phyloP scores from a whole-genome alignment of 2,113 vertebrate genomes.

The Melanostigma gelatinosum region DNA sequence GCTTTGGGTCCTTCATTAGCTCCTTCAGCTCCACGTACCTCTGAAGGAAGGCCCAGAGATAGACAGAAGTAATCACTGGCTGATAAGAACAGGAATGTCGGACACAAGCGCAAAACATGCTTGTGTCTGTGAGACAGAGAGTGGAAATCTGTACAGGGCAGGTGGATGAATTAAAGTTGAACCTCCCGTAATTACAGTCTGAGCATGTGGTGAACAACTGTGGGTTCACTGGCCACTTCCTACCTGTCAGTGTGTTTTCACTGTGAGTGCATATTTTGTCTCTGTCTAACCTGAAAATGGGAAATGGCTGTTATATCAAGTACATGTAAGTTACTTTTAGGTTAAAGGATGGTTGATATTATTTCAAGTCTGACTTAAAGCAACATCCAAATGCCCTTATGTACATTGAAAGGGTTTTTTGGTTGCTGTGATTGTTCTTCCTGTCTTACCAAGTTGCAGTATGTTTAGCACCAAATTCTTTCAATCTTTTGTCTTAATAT shows the following conservation, averaged over 20 bases:
- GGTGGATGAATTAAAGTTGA: slow-evolving; percentile 38
- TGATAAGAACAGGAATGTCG: neutral
- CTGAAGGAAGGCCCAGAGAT: slow-evolving; percentile 62
- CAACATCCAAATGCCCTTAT: neutral
- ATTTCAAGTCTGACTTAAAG: neutral
- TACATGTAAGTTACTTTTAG: neutral
- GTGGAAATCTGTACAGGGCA: slow-evolving; percentile 15
- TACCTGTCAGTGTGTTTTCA: slow-evolving; percentile 9
- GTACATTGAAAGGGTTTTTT: neutral
- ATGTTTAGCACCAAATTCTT: neutral
- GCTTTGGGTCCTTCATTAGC: slow-evolving; percentile 85
- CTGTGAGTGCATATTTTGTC: neutral
- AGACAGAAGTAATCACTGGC: neutral
- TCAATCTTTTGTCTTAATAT: neutral
- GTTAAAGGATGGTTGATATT: neutral
- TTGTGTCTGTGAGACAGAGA: slow-evolving; percentile 21
- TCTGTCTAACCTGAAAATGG: neutral
- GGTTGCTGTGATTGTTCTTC: neutral
- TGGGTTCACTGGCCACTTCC: slow-evolving; percentile 32
- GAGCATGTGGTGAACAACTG: slow-evolving; percentile 25
- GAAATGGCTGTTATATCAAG: neutral
- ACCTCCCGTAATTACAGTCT: slow-evolving; percentile 26
- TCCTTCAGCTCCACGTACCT: slow-evolving; percentile 83
- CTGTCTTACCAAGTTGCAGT: neutral
- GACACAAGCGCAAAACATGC: slow-evolving; percentile 17